A percentile compares a stretch with the other conserved stretches of the same genome.
Evolutionary conservation across 2,888 invertebrate species (phyloP).

Genomic region (Kryphioiulus occultus): DNA sequence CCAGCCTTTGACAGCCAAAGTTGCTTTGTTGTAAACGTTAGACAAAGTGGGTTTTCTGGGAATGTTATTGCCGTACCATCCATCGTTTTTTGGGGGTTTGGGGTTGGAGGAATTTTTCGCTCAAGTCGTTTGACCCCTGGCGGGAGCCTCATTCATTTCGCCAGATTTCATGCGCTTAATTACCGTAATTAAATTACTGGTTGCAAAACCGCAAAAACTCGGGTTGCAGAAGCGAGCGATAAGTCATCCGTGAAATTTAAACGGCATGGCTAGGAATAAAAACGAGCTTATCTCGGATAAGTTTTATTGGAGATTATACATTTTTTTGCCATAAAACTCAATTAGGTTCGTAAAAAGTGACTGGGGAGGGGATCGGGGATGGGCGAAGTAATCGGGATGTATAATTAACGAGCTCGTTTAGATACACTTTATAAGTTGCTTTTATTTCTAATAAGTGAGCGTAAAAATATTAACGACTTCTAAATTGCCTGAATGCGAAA

Average conservation of each 20-base stretch:
- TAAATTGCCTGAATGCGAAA: neutral
- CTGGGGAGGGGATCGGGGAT: too few relatives aligned
- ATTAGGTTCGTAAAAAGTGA: neutral
- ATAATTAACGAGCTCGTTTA: neutral
- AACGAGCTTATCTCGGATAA: neutral
- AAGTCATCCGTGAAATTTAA: constrained; percentile 15
- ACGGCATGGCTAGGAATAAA: neutral
- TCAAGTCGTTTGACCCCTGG: neutral
- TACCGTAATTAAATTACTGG: neutral
- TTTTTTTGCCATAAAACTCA: constrained; percentile 4
- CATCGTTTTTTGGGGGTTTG: neutral
- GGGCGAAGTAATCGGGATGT: neutral
- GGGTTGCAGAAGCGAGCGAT: neutral
- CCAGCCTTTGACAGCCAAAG: neutral
- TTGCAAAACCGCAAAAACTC: constrained; percentile 9
- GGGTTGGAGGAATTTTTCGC: neutral
- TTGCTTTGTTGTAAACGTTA: constrained; percentile 11
- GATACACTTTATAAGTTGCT: neutral
- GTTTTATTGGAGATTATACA: neutral
- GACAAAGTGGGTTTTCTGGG: constrained; percentile 18
- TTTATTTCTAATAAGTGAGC: neutral
- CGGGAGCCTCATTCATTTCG: constrained; percentile 2
- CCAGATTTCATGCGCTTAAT: neutral
- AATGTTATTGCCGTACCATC: neutral
- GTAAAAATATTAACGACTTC: neutral